Evolutionary conservation across 2,113 vertebrate genomes (phyloP), one percentile per base, ranked within the genome.

Genomic region (Tupaia chinensis): DNA sequence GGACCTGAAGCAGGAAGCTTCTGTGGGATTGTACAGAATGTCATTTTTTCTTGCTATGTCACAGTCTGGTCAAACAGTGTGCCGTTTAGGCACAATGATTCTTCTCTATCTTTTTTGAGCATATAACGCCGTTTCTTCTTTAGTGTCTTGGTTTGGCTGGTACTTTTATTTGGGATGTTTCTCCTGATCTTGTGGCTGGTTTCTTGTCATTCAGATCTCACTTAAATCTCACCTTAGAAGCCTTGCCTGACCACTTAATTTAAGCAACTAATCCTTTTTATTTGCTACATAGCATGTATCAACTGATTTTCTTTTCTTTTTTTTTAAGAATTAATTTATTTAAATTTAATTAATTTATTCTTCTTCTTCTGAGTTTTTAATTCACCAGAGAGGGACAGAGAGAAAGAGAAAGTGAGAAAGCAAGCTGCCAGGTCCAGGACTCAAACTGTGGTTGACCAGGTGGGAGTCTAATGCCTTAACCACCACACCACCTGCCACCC

Each of bases 261-360:
- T 70, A 44, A 93, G 68, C 68, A 85, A 89, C 19, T 44, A 72
- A 27, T 44, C 68, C 22, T 83, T 93, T 91, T 83, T 74, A 44
- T 89, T 91, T 58, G 22, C 27, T 8, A 73, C 32, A 32, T 70
- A 65, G 34, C 54, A 2, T 58, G 0, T 66, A 34, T 79, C 70
- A 83, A 14, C 34, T 68, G 53, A 73, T 95, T 80, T 72, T 91
- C 74, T 65, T 80, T 44, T 44, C 44, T 44, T 44, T 44, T 44
- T 44, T 44, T 44, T 44, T 44, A 44, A 44, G 44, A 44, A 44
- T 44, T 44, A 44, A 44, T 44, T 44, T 44, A 44, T 44, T 44
- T 44, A 44, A 44, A 44, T 44, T 44, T 44, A 44, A 44, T 44
- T 44, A 44, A 44, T 44, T 44, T 44, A 44, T 44, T 44, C 3